Base-by-base conservation (phyloP, 2,797 vertebrate species). In the Octomys mimax region DNA sequence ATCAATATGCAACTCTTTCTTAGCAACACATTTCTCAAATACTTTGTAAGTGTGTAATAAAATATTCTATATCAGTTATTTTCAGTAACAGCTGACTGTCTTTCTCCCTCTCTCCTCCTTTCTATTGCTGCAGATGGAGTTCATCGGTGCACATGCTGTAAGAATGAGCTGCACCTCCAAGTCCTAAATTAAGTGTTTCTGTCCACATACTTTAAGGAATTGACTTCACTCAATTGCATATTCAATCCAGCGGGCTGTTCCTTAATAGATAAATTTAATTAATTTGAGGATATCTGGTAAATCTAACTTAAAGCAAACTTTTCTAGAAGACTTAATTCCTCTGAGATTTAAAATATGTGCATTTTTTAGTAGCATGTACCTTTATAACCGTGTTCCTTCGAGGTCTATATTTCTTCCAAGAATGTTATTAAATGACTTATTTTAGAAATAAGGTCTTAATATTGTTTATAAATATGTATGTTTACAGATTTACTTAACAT, bases 371-470 rank as follows among this genome's bases (percentile, higher is more conserved):
- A 83, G 57, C 26, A 82, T 54, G 18, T 85, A 52, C 61, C 11
- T 16, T 77, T 59, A 66, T 3, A 71, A 7, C 5, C 87, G 22
- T 81, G 22, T 64, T 83, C 36, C 54, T 78, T n/a, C 10, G 93
- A 79, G 3, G 2, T 77, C 31, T 79, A 31, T 4, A 91, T 36
- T 79, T 83, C 12, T 89, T 13, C 26, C 36, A 70, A 89, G 26
- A 95, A 5, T 87, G 31, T 70, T 54, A 68, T 73, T 96, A 85
- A 90, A 49, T 46, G 92, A 46, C 1, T 68, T 42, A 64, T 68
- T 95, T 91, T 92, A 24, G 87, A 91, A 82, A 81, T 70, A 28
- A 86, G 92, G 52, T 16, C 1, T 33, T 28, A 91, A 68, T 31
- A 73, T 91, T 4, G 46, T 80, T 79, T 93, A 89, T 77, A 42